These are phyloP conservation scores for Celastrina argiolus DNA, from an alignment of 2,888 invertebrate genomes.

Conservation along the genomic window DNA sequence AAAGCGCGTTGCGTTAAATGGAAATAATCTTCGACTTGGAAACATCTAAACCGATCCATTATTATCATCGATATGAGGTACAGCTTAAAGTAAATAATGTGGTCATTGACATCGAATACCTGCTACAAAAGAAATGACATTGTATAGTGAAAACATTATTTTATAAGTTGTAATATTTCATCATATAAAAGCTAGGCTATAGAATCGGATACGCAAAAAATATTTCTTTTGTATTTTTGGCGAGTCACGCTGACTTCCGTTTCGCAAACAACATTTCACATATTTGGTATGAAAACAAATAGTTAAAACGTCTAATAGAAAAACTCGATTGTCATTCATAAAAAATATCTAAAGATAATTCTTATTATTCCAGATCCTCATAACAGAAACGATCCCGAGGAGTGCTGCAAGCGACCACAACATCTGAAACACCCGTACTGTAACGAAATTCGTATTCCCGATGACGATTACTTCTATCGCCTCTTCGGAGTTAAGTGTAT, in stretches of 20 bases:
- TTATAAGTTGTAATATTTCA: neutral
- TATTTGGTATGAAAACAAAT: too few species aligned
- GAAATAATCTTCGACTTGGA: too few species aligned
- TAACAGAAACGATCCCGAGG: constrained; percentile 93
- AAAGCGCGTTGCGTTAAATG: too few species aligned
- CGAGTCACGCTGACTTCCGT: neutral
- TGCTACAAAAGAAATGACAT: neutral
- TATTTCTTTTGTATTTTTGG: neutral
- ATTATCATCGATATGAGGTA: too few species aligned
- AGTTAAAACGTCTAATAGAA: too few species aligned
- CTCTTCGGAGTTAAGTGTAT: constrained; percentile 91
- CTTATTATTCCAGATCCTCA: constrained; percentile 80
- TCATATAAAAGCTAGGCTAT: neutral
- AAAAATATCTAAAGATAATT: neutral
- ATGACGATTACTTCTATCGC: constrained; percentile 94
- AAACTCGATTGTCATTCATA: neutral
- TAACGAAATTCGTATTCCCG: constrained; percentile 91
- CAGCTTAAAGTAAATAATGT: neutral
- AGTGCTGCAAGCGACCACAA: constrained; percentile 89
- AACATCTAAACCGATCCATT: too few species aligned
- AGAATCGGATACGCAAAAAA: neutral
- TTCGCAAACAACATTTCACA: neutral
- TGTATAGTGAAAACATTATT: neutral
- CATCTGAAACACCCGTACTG: constrained; percentile 94
- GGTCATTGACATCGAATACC: neutral